Conservation (phyloP, 2,888 invertebrate species). For the Heliconius ethilla region DNA sequence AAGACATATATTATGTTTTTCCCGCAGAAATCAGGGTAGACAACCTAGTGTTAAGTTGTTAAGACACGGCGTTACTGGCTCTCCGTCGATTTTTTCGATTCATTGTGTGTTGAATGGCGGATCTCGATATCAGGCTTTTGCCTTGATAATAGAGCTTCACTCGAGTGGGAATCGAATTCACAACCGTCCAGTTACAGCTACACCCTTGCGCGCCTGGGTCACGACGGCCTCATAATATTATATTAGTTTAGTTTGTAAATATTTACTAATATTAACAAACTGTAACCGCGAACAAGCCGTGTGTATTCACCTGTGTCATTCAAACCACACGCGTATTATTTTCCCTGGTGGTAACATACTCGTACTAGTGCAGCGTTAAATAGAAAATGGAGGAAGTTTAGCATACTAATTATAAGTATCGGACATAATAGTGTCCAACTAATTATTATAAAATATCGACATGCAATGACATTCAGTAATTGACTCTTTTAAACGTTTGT, state of each 20-base stretch:
- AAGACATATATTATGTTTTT: neutral
- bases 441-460: neutral
- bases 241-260: too few species aligned
- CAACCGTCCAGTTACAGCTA: too few species aligned
- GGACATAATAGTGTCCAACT: neutral
- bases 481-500: neutral
- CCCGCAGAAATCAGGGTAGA: neutral
- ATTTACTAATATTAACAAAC: neutral
- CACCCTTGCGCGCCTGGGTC: too few species aligned
- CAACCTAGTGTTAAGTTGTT: neutral
- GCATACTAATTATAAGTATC: conserved; percentile 12
- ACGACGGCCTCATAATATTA: too few species aligned
- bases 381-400: conserved; percentile 25
- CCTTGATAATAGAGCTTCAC: too few species aligned
- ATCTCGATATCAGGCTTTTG: too few species aligned
- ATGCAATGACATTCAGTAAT: conserved; percentile 6
- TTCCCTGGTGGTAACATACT: conserved; percentile 7
- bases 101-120: too few species aligned
- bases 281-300: neutral
- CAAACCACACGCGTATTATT: conserved; percentile 12
- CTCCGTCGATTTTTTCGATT: too few species aligned
- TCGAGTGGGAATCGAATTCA: too few species aligned
- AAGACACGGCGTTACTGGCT: too few species aligned
- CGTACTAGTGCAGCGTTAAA: neutral
- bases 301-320: conserved; percentile 19